phyloP scores from a whole-genome alignment of 2,888 invertebrate genomes.

The Limnephilus auricula region DNA sequence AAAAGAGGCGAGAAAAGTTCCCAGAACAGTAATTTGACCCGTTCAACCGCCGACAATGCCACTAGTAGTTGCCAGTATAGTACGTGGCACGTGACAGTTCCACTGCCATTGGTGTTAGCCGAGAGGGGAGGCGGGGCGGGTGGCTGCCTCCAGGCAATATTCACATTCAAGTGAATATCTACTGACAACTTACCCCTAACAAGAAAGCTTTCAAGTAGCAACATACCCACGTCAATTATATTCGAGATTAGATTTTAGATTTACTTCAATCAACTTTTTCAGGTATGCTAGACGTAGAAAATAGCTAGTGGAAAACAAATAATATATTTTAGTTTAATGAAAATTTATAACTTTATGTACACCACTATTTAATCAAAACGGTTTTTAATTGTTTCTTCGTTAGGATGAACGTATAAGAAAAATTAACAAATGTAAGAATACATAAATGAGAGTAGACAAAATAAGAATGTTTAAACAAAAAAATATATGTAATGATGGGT shows the following conservation, averaged over 20 bases:
- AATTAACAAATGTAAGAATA: no score
- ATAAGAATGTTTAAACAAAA: no score
- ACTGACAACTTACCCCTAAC: slow-evolving; percentile 21
- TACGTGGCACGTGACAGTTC: background rate
- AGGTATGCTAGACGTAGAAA: no score
- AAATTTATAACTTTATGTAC: no score
- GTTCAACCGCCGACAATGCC: slow-evolving; percentile 35
- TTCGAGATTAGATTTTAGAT: background rate
- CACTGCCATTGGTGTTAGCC: background rate
- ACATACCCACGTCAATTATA: slow-evolving; percentile 13
- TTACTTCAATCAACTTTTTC: background rate
- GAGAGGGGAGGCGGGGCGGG: background rate
- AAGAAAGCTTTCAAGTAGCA: background rate
- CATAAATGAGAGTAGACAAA: no score
- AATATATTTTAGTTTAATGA: no score
- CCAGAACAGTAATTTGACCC: slow-evolving; percentile 9
- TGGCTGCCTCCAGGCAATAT: slow-evolving; percentile 3
- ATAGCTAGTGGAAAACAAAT: no score
- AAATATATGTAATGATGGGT: no score
- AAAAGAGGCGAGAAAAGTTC: background rate
- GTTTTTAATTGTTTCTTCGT: no score
- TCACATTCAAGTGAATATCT: slow-evolving; percentile 16
- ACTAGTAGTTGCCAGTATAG: background rate
- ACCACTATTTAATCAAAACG: no score
- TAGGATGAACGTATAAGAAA: no score